These are phyloP conservation scores for Drosophila bocqueti DNA, from an alignment of 1,140 invertebrate genomes.

Conservation along the genomic window DNA sequence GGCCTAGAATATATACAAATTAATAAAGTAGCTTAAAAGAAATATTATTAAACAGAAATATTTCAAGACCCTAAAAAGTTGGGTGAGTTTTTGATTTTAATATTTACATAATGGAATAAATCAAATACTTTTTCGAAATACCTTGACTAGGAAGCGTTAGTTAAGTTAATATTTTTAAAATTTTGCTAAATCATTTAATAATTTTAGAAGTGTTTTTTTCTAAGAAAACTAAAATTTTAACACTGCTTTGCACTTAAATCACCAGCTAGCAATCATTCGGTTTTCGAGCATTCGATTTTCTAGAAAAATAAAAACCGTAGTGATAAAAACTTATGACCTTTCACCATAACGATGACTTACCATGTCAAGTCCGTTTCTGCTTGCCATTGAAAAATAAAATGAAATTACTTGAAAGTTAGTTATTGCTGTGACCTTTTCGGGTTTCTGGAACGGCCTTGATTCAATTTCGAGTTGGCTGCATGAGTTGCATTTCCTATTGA, in stretches of 20 bases:
- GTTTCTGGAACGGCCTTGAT: slow-evolving; percentile 44
- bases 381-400: slow-evolving; percentile 23
- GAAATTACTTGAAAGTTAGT: slow-evolving; percentile 19
- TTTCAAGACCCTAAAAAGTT: background rate
- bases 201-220: too few species aligned
- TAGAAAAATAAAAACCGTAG: too few species aligned
- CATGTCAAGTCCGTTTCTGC: slow-evolving; percentile 20
- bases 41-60: background rate
- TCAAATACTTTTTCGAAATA: too few species aligned
- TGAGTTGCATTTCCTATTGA: slow-evolving; percentile 54
- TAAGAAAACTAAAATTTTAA: too few species aligned
- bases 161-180: too few species aligned
- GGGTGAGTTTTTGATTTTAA: background rate
- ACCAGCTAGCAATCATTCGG: too few species aligned
- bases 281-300: background rate
- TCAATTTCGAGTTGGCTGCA: slow-evolving; percentile 43
- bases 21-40: background rate
- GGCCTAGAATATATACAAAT: background rate
- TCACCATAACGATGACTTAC: slow-evolving; percentile 5
- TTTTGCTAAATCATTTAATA: too few species aligned
- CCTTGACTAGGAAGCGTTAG: too few species aligned
- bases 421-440: slow-evolving; percentile 41
- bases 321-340: slow-evolving; percentile 14
- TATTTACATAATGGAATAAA: background rate
- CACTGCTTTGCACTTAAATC: too few species aligned